phyloP scores from a whole-genome alignment of 2,797 vertebrate genomes.

The Lates japonicus region DNA sequence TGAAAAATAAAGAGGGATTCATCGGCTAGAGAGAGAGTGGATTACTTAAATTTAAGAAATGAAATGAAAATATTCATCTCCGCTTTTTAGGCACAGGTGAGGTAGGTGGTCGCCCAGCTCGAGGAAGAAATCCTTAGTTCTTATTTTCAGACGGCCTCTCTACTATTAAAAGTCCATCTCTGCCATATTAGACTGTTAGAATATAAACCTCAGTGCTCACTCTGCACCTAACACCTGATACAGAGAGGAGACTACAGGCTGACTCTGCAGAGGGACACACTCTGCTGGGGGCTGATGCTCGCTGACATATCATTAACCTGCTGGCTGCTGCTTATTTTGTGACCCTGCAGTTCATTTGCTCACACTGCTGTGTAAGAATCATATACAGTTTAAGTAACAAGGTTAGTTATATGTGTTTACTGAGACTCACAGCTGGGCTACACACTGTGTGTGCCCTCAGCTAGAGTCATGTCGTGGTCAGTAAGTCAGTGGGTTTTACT shows the following conservation, averaged over 20 bases:
- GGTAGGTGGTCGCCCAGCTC: neutral
- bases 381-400: neutral
- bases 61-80: neutral
- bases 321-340: neutral
- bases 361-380: neutral
- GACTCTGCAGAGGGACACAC: neutral
- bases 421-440: neutral
- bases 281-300: neutral
- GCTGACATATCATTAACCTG: neutral
- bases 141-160: neutral
- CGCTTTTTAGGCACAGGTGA: neutral
- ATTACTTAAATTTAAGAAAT: neutral
- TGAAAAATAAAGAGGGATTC: neutral
- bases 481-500: neutral
- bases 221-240: neutral
- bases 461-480: neutral
- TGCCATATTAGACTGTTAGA: neutral
- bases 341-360: neutral
- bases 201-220: neutral
- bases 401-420: neutral
- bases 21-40: neutral
- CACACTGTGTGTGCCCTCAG: neutral
- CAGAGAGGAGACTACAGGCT: neutral
- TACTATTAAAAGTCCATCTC: neutral
- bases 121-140: neutral